Conservation (phyloP, 1,140 invertebrate genomes). For the Eumeta japonica region DNA sequence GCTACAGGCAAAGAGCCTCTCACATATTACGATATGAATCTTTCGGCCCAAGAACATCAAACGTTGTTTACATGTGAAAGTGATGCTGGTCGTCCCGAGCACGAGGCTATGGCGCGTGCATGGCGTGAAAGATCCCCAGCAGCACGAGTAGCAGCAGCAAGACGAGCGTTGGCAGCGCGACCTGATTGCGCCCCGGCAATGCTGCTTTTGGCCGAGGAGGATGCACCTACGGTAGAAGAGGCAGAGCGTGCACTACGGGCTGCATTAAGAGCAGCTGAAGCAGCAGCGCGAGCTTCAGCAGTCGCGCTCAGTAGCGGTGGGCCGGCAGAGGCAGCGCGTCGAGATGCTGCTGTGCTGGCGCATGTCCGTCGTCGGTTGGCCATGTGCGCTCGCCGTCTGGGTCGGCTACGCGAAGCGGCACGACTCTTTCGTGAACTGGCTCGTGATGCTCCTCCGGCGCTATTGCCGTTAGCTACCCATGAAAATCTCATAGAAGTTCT, state of each 20-base stretch:
- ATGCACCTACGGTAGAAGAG: slow-evolving; percentile 88
- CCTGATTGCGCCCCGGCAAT: slow-evolving; percentile 94
- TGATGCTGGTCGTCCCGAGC: slow-evolving; percentile 86
- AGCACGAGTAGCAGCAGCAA: slow-evolving; percentile 88
- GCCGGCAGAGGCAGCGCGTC: slow-evolving; percentile 55
- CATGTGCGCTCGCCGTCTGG: slow-evolving; percentile 95
- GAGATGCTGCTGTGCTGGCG: slow-evolving; percentile 94
- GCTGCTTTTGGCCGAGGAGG: slow-evolving; percentile 94
- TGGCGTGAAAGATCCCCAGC: slow-evolving; percentile 95
- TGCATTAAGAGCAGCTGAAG: slow-evolving; percentile 23
- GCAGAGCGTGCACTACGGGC: slow-evolving; percentile 60
- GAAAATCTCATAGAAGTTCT: slow-evolving; percentile 97
- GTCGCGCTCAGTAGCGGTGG: slow-evolving; percentile 12
- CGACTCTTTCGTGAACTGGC: slow-evolving; percentile 97
- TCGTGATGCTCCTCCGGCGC: slow-evolving; percentile 95
- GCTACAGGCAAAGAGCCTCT: slow-evolving; percentile 91
- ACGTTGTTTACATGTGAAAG: slow-evolving; percentile 96
- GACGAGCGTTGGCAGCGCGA: slow-evolving; percentile 87
- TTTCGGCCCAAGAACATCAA: slow-evolving; percentile 98
- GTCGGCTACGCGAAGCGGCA: slow-evolving; percentile 90
- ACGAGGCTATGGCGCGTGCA: slow-evolving; percentile 96
- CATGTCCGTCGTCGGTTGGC: slow-evolving; percentile 92
- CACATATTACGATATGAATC: slow-evolving; percentile 99
- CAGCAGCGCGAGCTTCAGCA: slow-evolving; percentile 17
- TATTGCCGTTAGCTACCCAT: slow-evolving; percentile 94